Evolutionary conservation across 2,797 vertebrate genomes (phyloP).

Genomic region (Ctenochaetus hawaiiensis): DNA sequence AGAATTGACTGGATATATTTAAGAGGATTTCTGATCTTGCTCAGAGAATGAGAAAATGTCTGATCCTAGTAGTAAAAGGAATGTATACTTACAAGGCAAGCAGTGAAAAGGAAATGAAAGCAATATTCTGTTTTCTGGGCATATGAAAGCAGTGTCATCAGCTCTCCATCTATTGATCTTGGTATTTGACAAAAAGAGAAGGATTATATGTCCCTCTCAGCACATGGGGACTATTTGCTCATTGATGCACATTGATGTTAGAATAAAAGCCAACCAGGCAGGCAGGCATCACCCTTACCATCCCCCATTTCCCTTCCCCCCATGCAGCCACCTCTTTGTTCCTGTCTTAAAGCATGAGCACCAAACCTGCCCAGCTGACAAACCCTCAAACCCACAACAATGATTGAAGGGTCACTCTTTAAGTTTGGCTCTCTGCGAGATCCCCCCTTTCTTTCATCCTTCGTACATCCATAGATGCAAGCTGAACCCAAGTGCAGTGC

Average conservation of each 20-base stretch:
- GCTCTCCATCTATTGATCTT: conserved; percentile 63
- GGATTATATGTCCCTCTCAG: conserved; percentile 65
- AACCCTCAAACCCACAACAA: conserved; percentile 62
- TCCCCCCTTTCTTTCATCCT: conserved; percentile 41
- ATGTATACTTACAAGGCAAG: conserved; percentile 52
- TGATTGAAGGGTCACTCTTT: conserved; percentile 66
- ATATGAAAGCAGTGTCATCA: conserved; percentile 59
- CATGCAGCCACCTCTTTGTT: conserved; percentile 80
- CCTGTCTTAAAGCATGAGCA: conserved; percentile 71
- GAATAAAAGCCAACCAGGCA: conserved; percentile 80
- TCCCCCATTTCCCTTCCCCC: conserved; percentile 72
- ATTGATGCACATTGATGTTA: conserved; percentile 80
- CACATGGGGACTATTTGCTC: conserved; percentile 76
- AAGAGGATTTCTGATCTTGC: conserved; percentile 75
- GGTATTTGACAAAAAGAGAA: conserved; percentile 70
- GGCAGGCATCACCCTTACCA: conserved; percentile 73
- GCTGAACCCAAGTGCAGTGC: conserved; percentile 24
- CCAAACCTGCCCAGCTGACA: conserved; percentile 74
- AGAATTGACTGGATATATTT: conserved; percentile 74
- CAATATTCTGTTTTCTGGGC: conserved; percentile 47
- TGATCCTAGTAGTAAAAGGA: conserved; percentile 62
- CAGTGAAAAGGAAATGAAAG: conserved; percentile 44
- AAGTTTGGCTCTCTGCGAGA: conserved; percentile 33
- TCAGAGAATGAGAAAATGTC: conserved; percentile 70
- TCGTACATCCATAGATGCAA: conserved; percentile 36